Evolutionary conservation across 2,113 vertebrate species (phyloP), one percentile per base, ranked within the genome.

Genomic region (Podocnemis expansa): DNA sequence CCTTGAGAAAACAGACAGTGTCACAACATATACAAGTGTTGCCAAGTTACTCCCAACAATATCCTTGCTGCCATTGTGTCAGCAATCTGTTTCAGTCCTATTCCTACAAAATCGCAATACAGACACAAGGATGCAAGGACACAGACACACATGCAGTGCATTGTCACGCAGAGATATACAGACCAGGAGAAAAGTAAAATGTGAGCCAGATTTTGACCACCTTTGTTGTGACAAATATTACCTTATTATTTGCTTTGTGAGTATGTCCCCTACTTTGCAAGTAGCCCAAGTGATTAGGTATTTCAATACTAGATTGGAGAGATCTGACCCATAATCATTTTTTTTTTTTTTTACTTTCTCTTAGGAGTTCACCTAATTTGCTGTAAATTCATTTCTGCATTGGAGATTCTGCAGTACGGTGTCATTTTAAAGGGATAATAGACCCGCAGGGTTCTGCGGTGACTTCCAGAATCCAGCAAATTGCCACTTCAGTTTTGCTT

Each of bases 21-120:
- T 98, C 97, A 98, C 95, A 98, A 97, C 96, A 97, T 93, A 95
- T 97, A 80, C 2, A 16, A 97, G 88, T 80, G 88, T 88, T 98
- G 98, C 98, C 98, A 98, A 98, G 96, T 94, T 97, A 96, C 96
- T 97, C 97, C 95, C 92, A 95, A 98, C 97, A 97, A 96, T 97
- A 97, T 97, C 97, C 94, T 97, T 96, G 97, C 93, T 98, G 96
- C 97, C 97, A 96, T 96, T 94, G 97, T 94, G 96, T 95, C 94
- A 98, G 96, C 95, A 98, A 98, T 98, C 97, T 98, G 98, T 98
- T 98, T 96, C 95, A 96, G 95, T 96, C 93, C 91, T 96, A 89
- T 97, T 91, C 80, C 91, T 97, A 96, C 87, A 97, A 93, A 97
- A 92, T 93, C 90, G 79, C 89, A 81, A 81, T 97, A 94, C 78